Base-by-base conservation (phyloP, 2,113 vertebrate species). In the Hemibagrus wyckioides region DNA sequence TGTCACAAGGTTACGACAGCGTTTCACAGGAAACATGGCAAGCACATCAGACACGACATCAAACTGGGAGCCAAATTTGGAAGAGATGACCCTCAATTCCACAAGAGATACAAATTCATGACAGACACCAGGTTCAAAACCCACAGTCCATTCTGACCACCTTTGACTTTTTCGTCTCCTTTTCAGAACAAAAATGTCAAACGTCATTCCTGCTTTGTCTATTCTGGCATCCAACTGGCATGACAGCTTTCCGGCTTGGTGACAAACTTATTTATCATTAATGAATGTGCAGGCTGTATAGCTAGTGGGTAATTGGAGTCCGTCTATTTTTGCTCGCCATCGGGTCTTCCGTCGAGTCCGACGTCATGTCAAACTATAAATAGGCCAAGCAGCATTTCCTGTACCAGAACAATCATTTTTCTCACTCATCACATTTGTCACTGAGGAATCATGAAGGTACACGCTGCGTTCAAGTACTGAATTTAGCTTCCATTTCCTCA, bases 271-370 rank as follows among this genome's bases (percentile, higher is more conserved):
- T 50, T 76, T n/a, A 44, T 75, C 71, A 50, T 48, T 76, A 50
- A 76, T 76, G 73, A 76, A 76, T 14, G 25, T n/a, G 5, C 73
- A 50, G 25, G 73, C 41, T 48, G 73, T 76, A 50, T 76, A 48
- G 41, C 73, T 50, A 33, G 76, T 36, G 76, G n/a, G 76, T 80
- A 54, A 80, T 56, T 36, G 50, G 50, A 80, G 77, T 80, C 76
- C 17, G 15, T 9, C 77, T 80, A 57, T 80, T 80, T 56, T 36
- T 57, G 10, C 52, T 36, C 52, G 25, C 19, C 10, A 36, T 11
- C 1, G 52, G 77, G 30, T 57, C 52, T 36, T 80, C 50, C 50
- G 30, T 80, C 50, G 17, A 80, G 76, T 23, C 50, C 54, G 76
- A 80, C 30, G 4, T 80, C 30, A 80, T 56, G 52, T 6, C 52